Evolutionary conservation across 2,797 vertebrate genomes (phyloP).

Genomic region (Bradypodion pumilum): DNA sequence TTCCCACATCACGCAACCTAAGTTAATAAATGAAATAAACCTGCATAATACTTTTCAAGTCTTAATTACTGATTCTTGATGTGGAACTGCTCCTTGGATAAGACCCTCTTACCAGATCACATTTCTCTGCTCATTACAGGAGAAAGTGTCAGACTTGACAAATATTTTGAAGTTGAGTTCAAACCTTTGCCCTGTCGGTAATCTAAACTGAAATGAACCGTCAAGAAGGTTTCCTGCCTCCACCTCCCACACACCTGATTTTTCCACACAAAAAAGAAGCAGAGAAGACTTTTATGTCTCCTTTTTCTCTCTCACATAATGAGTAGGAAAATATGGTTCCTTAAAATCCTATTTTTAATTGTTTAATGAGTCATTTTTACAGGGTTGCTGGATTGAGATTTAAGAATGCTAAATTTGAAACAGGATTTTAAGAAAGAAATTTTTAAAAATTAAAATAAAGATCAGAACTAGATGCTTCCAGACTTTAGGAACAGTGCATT

Average conservation of each 20-base stretch:
- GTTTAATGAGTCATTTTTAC: neutral
- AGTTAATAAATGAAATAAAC: constrained; percentile 59
- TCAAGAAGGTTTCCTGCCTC: neutral
- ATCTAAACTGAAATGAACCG: constrained; percentile 45
- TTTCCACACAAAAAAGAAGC: neutral
- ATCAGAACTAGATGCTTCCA: neutral
- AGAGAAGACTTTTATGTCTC: neutral
- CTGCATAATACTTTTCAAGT: constrained; percentile 52
- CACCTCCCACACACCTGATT: neutral
- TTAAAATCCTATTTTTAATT: neutral
- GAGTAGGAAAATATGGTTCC: constrained; percentile 3
- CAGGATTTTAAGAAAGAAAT: neutral
- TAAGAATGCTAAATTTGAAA: neutral
- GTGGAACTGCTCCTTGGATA: constrained; percentile 43
- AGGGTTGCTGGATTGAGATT: neutral
- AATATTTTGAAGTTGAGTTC: constrained; percentile 58
- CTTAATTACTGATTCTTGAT: constrained; percentile 54
- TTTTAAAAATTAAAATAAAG: neutral
- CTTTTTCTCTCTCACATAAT: neutral
- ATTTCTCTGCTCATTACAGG: constrained; percentile 26
- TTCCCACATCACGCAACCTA: constrained; percentile 61
- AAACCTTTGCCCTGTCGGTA: constrained; percentile 52
- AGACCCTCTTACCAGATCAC: constrained; percentile 29
- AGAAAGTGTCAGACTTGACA: constrained; percentile 27
- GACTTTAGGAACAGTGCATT: neutral